Evolutionary conservation across 1,140 invertebrate genomes (phyloP).

Genomic region (Bradysia coprophila): DNA sequence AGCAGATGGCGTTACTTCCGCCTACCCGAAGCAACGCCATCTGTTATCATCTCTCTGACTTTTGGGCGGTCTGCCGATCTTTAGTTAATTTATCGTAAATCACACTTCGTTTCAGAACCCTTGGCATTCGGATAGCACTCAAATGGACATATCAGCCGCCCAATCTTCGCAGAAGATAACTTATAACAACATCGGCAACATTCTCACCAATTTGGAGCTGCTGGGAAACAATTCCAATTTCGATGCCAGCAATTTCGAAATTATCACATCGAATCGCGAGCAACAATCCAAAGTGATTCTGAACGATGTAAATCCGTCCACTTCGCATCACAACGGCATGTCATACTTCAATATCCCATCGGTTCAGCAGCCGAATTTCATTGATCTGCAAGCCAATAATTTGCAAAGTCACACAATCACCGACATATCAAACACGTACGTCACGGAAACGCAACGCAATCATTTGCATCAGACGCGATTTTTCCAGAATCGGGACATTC

Average conservation of each 20-base stretch:
- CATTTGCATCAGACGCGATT: neutral
- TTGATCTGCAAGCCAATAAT: neutral
- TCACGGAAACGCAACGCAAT: neutral
- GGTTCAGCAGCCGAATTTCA: too few species aligned
- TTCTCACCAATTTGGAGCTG: slow-evolving; percentile 23
- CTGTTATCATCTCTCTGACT: too few species aligned
- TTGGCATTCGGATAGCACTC: too few species aligned
- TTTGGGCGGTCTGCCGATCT: too few species aligned
- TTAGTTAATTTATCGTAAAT: too few species aligned
- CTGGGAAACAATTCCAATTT: slow-evolving; percentile 14
- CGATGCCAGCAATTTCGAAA: neutral
- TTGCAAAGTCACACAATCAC: neutral
- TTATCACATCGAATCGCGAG: neutral
- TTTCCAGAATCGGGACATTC: too few species aligned
- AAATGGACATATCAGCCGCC: too few species aligned
- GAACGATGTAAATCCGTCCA: neutral
- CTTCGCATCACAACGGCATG: neutral
- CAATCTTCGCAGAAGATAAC: slow-evolving; percentile 10
- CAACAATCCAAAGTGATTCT: neutral
- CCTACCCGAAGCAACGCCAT: too few species aligned
- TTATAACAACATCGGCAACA: slow-evolving; percentile 23
- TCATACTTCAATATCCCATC: neutral
- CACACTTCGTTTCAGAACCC: too few species aligned
- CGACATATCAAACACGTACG: neutral
- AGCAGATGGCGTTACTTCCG: too few species aligned